Conservation (phyloP, 2,797 vertebrate species). For the Saguinus oedipus region DNA sequence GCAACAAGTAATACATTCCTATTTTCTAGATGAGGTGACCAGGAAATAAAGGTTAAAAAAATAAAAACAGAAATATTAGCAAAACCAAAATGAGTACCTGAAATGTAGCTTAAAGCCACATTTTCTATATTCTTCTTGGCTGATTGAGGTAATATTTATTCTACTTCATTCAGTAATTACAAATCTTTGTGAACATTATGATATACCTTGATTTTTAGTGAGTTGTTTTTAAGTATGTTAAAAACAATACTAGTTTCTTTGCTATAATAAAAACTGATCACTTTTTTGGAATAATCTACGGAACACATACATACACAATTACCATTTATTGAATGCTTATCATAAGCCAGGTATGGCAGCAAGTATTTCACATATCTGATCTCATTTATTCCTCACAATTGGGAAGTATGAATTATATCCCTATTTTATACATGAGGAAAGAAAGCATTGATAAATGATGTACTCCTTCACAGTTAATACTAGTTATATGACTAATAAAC, state of each 20-base stretch:
- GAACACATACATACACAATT: neutral
- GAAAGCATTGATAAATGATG: neutral
- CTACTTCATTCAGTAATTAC: neutral
- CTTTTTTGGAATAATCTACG: neutral
- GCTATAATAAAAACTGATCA: neutral
- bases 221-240: neutral
- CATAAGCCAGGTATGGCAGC: neutral
- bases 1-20: neutral
- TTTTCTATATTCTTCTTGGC: slow-evolving; percentile 9
- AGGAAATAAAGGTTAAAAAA: neutral
- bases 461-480: neutral
- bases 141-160: neutral
- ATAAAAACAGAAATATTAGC: neutral
- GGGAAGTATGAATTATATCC: neutral
- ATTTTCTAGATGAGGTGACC: slow-evolving; percentile 1
- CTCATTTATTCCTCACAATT: neutral
- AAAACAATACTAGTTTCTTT: neutral
- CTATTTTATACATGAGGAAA: neutral
- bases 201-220: neutral
- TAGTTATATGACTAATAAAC: neutral
- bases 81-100: neutral
- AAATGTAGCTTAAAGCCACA: neutral
- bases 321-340: neutral
- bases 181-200: neutral
- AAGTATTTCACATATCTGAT: neutral